phyloP scores from a whole-genome alignment of 2,113 vertebrate species.

The Fregata magnificens region DNA sequence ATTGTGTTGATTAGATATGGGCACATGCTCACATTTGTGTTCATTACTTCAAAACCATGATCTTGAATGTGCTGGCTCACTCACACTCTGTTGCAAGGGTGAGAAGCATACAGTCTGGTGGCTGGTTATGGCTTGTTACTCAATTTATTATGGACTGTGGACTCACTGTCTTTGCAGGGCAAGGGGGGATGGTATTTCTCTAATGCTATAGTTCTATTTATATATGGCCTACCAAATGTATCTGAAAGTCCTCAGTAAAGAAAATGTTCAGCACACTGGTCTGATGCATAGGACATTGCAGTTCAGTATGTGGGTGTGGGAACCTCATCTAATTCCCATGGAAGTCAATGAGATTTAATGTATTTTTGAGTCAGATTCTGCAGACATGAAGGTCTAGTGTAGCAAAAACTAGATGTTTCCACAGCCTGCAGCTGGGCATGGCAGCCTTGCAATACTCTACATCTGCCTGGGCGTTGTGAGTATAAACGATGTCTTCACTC shows the following conservation, averaged over 20 bases:
- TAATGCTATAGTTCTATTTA: neutral
- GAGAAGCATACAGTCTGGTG: neutral
- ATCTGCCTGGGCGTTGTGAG: neutral
- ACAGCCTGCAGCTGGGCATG: neutral
- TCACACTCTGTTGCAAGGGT: neutral
- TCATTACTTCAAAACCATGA: neutral
- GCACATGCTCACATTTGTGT: neutral
- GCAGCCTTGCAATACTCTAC: neutral
- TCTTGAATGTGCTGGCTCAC: neutral
- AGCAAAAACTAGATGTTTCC: neutral
- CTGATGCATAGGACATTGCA: neutral
- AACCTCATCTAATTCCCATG: neutral
- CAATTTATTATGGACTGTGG: neutral
- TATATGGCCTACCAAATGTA: neutral
- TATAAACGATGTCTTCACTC: neutral
- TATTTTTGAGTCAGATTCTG: neutral
- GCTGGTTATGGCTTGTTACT: neutral
- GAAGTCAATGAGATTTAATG: neutral
- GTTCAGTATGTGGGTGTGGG: neutral
- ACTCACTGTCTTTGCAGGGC: neutral
- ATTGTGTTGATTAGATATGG: neutral
- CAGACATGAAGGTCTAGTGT: neutral
- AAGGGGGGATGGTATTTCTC: neutral
- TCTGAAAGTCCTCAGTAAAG: neutral
- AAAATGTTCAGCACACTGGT: neutral